Evolutionary conservation across 2,888 invertebrate species (phyloP).

Genomic region (Pilophorus perplexus): DNA sequence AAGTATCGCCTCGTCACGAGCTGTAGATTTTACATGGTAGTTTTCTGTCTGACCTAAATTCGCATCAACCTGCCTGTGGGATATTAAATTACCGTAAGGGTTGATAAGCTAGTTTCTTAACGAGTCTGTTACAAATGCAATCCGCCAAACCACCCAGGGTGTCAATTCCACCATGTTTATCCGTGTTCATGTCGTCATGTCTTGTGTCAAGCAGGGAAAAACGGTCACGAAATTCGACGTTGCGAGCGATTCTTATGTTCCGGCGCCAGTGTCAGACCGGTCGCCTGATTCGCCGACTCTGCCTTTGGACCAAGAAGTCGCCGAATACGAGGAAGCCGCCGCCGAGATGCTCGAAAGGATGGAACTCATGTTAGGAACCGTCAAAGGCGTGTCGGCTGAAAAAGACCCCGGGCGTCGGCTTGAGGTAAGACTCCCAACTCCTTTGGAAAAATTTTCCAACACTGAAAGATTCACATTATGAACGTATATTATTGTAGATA

Average conservation of each 20-base stretch:
- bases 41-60: too few relatives aligned
- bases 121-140: too few relatives aligned
- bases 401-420: slow-evolving; percentile 62
- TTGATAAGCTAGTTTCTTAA: too few relatives aligned
- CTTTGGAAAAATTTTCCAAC: too few relatives aligned
- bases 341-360: slow-evolving; percentile 57
- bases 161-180: too few relatives aligned
- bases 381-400: slow-evolving; percentile 60
- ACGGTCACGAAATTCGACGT: slow-evolving; percentile 24
- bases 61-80: too few relatives aligned
- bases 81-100: too few relatives aligned
- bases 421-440: too few relatives aligned
- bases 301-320: slow-evolving; percentile 48
- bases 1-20: too few relatives aligned
- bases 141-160: too few relatives aligned
- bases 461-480: neutral
- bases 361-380: slow-evolving; percentile 60
- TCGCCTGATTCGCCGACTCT: slow-evolving; percentile 44
- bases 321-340: slow-evolving; percentile 52
- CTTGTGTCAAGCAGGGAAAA: slow-evolving; percentile 36
- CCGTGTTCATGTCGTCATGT: too few relatives aligned
- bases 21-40: too few relatives aligned
- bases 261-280: slow-evolving; percentile 1
- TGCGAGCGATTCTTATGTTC: slow-evolving; percentile 29
- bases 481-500: slow-evolving; percentile 53